phyloP scores from a whole-genome alignment of 2,113 vertebrate species.

The Atherinomorus stipes region DNA sequence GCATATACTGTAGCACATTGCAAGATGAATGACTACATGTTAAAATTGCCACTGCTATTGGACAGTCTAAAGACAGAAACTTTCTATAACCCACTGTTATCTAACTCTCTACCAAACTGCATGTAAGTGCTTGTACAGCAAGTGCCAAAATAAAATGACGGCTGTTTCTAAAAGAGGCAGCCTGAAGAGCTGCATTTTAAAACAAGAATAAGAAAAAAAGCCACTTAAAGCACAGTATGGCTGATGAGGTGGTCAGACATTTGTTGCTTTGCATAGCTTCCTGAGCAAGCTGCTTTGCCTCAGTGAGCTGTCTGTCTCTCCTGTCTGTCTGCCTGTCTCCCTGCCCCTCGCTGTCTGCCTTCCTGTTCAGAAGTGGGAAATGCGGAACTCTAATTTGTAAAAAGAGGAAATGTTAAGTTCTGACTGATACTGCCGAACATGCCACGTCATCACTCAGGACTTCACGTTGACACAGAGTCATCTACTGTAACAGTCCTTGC shows the following conservation, averaged over 20 bases:
- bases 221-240: neutral
- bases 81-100: neutral
- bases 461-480: neutral
- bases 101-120: neutral
- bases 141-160: neutral
- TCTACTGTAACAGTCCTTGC: neutral
- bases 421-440: constrained; percentile 51
- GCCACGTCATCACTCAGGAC: constrained; percentile 25
- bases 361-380: constrained; percentile 57
- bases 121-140: too few species aligned
- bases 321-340: constrained; percentile 6
- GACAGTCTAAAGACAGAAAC: neutral
- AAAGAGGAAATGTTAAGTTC: constrained; percentile 70
- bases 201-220: neutral
- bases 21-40: neutral
- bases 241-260: constrained; percentile 34
- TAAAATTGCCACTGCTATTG: neutral
- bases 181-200: neutral
- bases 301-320: neutral
- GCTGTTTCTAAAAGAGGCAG: neutral
- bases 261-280: constrained; percentile 62
- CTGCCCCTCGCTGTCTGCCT: neutral
- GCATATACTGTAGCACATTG: neutral
- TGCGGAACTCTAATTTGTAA: constrained; percentile 73
- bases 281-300: constrained; percentile 35